Base-by-base conservation (phyloP, 2,113 vertebrate genomes). In the Ornithorhynchus anatinus region DNA sequence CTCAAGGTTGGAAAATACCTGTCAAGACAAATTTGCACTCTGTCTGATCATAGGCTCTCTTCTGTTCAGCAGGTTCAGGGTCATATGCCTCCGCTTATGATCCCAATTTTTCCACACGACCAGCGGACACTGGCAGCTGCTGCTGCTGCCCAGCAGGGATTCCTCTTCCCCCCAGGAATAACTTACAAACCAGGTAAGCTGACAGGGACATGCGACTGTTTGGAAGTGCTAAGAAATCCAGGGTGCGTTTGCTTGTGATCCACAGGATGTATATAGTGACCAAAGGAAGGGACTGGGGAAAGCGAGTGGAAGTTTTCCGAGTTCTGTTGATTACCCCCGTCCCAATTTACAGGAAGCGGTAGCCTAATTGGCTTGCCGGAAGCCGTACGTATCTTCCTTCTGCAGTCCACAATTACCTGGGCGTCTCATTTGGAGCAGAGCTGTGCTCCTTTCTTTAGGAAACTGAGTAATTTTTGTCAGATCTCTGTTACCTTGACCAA, bases 21-120 rank as follows among this genome's bases (percentile, higher is more conserved):
- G 94, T 94, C 95, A 95, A 86, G 89, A 81, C 74, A 80, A 61
- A 91, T 96, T 86, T 90, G 88, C 85, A 82, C 90, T 77, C 60
- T 91, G 91, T 94, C 93, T 95, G 94, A 95, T 93, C 94, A 92
- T 86, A 91, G 89, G 72, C 87, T 92, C 83, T 93, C 89, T 95
- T 95, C 89, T 94, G 92, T 94, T 95, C 93, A 96, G 95, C 98
- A 99, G 98, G 97, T 99, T 95, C 98, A 99, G 95, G 98, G 98
- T 97, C 98, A 99, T 96, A 98, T 99, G 96, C 96, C 98, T 96
- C 97, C 98, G 89, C 97, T 99, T 93, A 99, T 99, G 98, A 99
- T 99, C 96, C 98, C 98, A 93, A 99, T 99, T 95, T 99, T 99
- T 95, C 97, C 98, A 96, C 98, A 99, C 93, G 98, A 99, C 96